Percentiles rank a stretch among this genome's conserved stretches.
Conservation (phyloP, 2,797 vertebrate genomes). For the Danionella dracula region DNA sequence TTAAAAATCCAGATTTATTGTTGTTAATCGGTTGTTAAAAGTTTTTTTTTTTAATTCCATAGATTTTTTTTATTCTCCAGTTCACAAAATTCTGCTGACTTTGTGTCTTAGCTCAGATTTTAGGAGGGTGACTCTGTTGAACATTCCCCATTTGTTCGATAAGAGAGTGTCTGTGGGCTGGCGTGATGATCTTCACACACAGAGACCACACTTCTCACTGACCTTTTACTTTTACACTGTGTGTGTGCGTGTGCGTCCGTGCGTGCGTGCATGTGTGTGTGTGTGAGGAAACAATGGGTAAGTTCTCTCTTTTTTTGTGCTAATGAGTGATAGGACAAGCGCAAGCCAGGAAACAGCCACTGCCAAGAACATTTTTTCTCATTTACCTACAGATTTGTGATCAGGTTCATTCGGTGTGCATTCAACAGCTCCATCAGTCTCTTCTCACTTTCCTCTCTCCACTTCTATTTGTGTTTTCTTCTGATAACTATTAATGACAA, state of each 20-base stretch:
- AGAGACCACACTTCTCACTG: conserved; percentile 41
- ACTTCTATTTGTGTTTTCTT: background rate
- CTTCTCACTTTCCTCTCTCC: background rate
- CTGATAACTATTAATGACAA: conserved; percentile 5
- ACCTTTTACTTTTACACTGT: conserved; percentile 24
- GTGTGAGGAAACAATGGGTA: conserved; percentile 64
- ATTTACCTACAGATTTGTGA: conserved; percentile 21
- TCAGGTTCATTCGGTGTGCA: conserved; percentile 33
- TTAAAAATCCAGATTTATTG: no score
- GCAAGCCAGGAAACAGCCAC: conserved; percentile 64
- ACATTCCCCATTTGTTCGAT: conserved; percentile 67
- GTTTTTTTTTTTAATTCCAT: no score
- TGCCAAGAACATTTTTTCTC: conserved; percentile 57
- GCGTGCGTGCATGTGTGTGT: no score
- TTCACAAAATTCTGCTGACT: no score
- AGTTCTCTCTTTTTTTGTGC: conserved; percentile 63
- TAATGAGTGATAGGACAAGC: conserved; percentile 69
- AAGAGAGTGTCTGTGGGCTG: conserved; percentile 52
- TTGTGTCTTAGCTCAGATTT: conserved; percentile 8
- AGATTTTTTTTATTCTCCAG: no score
- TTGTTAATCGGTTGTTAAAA: no score
- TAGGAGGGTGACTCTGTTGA: conserved; percentile 44
- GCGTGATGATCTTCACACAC: conserved; percentile 47
- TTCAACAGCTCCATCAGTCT: conserved; percentile 7
- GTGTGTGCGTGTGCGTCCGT: no score